Evolutionary conservation across 2,888 invertebrate genomes (phyloP).

Genomic region (Brachypterus glaber): DNA sequence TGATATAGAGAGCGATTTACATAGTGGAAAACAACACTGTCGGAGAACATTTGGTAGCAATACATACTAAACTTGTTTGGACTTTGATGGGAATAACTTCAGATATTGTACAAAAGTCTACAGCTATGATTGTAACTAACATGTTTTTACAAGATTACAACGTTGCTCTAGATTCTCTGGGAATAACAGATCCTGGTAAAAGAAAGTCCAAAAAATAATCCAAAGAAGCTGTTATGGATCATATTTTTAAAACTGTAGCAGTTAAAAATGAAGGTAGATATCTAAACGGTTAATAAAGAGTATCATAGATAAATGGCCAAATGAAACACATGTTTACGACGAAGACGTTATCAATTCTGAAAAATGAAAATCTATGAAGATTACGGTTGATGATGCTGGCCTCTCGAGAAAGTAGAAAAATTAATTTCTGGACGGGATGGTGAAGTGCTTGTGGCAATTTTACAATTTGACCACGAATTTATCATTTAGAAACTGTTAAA

Average conservation of each 20-base stretch:
- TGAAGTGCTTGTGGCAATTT: slow-evolving; percentile 10
- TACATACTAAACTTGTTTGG: slow-evolving; percentile 7
- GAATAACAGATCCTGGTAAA: slow-evolving; percentile 11
- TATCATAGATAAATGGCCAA: no score
- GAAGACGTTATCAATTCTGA: no score
- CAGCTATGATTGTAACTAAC: background rate
- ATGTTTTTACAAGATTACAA: slow-evolving; percentile 5
- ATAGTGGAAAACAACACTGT: slow-evolving; percentile 13
- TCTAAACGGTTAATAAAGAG: slow-evolving; percentile 24
- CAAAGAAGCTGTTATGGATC: slow-evolving; percentile 9
- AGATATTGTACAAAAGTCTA: background rate
- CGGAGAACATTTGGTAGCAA: no score
- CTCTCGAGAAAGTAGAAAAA: slow-evolving; percentile 17
- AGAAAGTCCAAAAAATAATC: slow-evolving; percentile 4
- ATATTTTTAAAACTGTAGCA: slow-evolving; percentile 13
- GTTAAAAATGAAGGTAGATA: slow-evolving; percentile 14
- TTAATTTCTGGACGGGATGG: slow-evolving; percentile 15
- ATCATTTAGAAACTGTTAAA: slow-evolving; percentile 21
- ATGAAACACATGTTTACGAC: no score
- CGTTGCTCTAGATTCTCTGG: slow-evolving; percentile 9
- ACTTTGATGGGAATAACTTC: slow-evolving; percentile 11
- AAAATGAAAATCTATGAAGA: no score
- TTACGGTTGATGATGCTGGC: slow-evolving; percentile 19
- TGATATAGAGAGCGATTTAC: slow-evolving; percentile 10
- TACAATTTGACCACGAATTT: slow-evolving; percentile 14